These are phyloP conservation scores for Eristalis tenax DNA, from an alignment of 2,888 invertebrate species.

Conservation along the genomic window DNA sequence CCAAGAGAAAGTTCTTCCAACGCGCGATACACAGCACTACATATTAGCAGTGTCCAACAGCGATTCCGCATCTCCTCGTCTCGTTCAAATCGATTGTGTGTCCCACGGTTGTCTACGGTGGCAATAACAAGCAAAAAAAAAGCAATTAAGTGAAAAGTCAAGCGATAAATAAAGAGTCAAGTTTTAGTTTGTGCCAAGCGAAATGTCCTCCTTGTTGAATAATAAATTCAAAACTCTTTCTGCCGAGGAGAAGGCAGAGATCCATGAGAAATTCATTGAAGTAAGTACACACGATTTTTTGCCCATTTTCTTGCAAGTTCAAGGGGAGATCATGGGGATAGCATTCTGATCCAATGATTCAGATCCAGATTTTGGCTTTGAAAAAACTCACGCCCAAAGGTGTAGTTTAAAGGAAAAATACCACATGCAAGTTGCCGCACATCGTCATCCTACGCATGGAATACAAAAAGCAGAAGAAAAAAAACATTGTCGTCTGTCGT, in stretches of 20 bases:
- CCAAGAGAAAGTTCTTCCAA: constrained; percentile 34
- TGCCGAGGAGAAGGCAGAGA: constrained; percentile 87
- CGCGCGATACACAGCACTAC: not conserved
- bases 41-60: constrained; percentile 21
- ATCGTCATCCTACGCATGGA: constrained; percentile 55
- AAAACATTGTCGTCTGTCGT: constrained; percentile 32
- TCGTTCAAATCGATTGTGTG: constrained; percentile 64
- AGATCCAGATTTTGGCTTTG: not conserved
- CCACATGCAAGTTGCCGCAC: constrained; percentile 49
- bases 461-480: not conserved
- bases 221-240: constrained; percentile 81
- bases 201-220: constrained; percentile 65
- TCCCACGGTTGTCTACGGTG: constrained; percentile 49
- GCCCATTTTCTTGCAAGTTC: not conserved
- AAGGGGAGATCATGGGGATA: not conserved
- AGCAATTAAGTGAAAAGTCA: constrained; percentile 23
- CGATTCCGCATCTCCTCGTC: constrained; percentile 51
- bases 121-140: constrained; percentile 1
- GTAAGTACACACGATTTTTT: constrained; percentile 82
- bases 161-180: constrained; percentile 32
- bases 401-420: not conserved
- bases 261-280: constrained; percentile 88
- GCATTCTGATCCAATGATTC: constrained; percentile 24
- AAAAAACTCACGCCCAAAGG: constrained; percentile 57
- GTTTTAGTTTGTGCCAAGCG: constrained; percentile 33